A percentile compares a stretch with the other conserved stretches of the same genome.
These are phyloP conservation scores for Saccopteryx bilineata DNA, from an alignment of 2,113 vertebrate species.

Conservation along the genomic window DNA sequence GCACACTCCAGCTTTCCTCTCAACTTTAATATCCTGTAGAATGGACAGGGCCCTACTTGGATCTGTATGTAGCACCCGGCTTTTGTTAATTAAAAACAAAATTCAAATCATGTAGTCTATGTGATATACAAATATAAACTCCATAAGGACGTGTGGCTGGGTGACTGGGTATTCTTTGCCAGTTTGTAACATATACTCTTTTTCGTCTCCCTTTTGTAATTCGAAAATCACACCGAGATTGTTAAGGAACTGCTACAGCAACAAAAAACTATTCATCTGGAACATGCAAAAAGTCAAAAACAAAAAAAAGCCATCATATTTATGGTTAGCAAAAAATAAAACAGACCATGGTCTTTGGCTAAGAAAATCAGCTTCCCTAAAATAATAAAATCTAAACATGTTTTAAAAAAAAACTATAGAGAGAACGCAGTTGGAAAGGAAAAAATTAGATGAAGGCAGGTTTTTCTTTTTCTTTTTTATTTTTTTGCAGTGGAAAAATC, in stretches of 20 bases:
- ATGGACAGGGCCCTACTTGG: neutral
- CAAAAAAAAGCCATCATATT: neutral
- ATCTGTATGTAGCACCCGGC: neutral
- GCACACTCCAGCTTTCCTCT: constrained; percentile 11
- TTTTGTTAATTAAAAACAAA: constrained; percentile 58
- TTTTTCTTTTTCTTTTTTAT: neutral
- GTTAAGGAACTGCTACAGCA: constrained; percentile 22
- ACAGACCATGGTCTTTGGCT: neutral
- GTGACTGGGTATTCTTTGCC: neutral
- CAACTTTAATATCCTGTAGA: neutral
- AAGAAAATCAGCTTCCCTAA: constrained; percentile 30
- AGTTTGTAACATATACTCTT: neutral
- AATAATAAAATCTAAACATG: constrained; percentile 22
- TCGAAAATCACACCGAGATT: constrained; percentile 34
- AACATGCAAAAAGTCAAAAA: neutral
- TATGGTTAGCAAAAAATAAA: neutral
- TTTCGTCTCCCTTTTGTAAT: constrained; percentile 22
- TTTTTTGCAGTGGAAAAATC: no score
- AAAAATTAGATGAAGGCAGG: constrained; percentile 33
- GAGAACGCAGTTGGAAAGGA: neutral
- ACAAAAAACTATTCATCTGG: constrained; percentile 49
- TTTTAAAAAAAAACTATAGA: neutral
- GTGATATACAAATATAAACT: constrained; percentile 19
- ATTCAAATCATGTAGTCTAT: neutral
- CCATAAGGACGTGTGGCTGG: neutral